Conservation (phyloP, 35 echinoderm and acorn worm genomes). For the Diadema setosum region DNA sequence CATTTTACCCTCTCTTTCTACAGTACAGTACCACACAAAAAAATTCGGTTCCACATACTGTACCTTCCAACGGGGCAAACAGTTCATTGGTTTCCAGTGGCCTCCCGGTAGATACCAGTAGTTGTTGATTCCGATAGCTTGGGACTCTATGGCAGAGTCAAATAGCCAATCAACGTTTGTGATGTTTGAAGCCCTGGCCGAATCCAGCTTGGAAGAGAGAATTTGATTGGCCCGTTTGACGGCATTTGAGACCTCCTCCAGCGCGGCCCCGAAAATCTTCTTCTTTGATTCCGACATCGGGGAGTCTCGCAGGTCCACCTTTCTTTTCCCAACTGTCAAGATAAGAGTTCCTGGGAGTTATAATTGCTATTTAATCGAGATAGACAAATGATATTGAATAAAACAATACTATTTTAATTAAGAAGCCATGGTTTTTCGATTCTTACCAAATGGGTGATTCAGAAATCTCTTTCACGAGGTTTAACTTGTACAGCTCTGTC, state of each 20-base stretch:
- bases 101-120: slow-evolving; percentile 77
- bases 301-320: background rate
- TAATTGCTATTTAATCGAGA: no score
- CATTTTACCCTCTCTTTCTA: no score
- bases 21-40: no score
- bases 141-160: background rate
- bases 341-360: no score
- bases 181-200: background rate
- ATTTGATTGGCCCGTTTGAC: background rate
- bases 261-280: background rate
- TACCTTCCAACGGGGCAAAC: slow-evolving; percentile 90
- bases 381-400: no score
- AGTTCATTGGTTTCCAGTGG: slow-evolving; percentile 69
- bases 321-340: slow-evolving; percentile 17
- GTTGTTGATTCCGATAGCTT: slow-evolving; percentile 3
- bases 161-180: background rate
- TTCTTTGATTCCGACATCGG: background rate
- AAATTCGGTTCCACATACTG: no score
- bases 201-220: background rate
- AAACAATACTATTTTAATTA: no score
- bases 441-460: no score
- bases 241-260: background rate
- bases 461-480: no score
- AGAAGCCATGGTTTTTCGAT: no score
- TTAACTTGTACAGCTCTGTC: no score